Evolutionary conservation across 2,888 invertebrate genomes (phyloP), one percentile per base, ranked within the genome.

Genomic region (Drosophila neonasuta): DNA sequence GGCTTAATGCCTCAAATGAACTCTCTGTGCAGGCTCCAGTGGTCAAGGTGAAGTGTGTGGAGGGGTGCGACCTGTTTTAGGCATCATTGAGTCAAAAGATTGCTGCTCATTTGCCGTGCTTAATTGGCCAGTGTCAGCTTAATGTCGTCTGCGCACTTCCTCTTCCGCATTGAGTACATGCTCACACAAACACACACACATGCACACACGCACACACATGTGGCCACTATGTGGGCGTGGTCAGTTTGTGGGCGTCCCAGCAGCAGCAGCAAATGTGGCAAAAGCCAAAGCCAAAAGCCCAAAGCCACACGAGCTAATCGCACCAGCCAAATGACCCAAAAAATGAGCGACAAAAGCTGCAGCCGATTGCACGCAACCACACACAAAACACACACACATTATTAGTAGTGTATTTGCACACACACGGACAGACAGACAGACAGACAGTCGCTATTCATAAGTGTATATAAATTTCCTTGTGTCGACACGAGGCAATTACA

Each of bases 101-200:
- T 83, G 80, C 80, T 85, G 80, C 70, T 79, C 86, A 86, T 80
- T 86, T 83, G 80, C 72, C 71, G 77, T 79, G 71, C 79, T 62
- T 83, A 83, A 83, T 83, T 83, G 82, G 83, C 80, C 82, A 79
- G 74, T 80, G 79, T 80, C 86, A 77, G 86, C 83, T 83, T 82
- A 82, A 80, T 79, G 82, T 74, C 79, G 63, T 62, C 80, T 71
- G 82, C 63, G 52, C 68, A 70, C 77, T 77, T 77, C 68, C 74
- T 41, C 74, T 65, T 69, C 60, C 73, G 63, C 60, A 50, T 60
- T 44, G 49, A 41, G 15, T 41, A 7, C 39, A 13, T 7, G 24
- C 20, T 44, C 50, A 30, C n/a, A 24, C 46, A 30, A 50, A 42
- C 48, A 32, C 71, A 36, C 46, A 45, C 48, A 39, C 41, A 46